Conservation (phyloP, 2,888 invertebrate genomes). For the Drosophila neonasuta region DNA sequence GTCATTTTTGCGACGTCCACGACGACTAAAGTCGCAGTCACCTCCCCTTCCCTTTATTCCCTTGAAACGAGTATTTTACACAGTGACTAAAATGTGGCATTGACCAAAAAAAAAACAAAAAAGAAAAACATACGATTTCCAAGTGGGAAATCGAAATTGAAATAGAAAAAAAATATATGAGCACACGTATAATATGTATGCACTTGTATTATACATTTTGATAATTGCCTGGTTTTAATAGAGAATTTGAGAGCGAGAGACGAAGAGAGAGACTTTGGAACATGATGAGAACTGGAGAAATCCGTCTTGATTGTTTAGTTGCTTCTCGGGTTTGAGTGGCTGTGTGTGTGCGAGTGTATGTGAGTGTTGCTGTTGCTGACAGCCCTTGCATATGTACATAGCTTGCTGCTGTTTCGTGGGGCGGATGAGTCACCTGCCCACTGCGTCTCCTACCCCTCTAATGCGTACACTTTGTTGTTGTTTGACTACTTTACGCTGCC, state of each 20-base stretch:
- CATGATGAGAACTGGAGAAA: conserved; percentile 38
- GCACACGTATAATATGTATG: conserved; percentile 8
- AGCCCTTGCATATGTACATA: conserved; percentile 37
- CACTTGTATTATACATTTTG: conserved; percentile 10
- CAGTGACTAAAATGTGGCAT: conserved; percentile 35
- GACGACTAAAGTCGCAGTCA: too few species aligned
- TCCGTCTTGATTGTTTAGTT: conserved; percentile 42
- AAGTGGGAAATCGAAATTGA: conserved; percentile 17
- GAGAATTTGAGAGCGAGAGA: conserved; percentile 37
- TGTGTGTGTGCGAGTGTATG: conserved; percentile 11
- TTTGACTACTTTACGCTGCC: conserved; percentile 59
- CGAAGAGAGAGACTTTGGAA: conserved; percentile 39
- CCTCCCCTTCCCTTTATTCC: conserved; percentile 42
- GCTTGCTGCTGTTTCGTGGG: conserved; percentile 56
- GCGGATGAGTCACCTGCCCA: conserved; percentile 79
- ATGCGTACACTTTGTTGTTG: conserved; percentile 57
- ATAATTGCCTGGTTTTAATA: conserved; percentile 25
- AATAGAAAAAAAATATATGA: conserved; percentile 17
- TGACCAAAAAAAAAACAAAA: conserved; percentile 20
- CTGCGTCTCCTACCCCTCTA: conserved; percentile 57
- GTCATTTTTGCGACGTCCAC: too few species aligned
- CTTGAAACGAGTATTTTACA: conserved; percentile 49
- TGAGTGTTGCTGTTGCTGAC: conserved; percentile 26
- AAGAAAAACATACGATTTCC: conserved; percentile 40
- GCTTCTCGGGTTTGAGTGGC: conserved; percentile 16